Evolutionary conservation across 2,888 invertebrate species (phyloP).

Genomic region (Tolmerus cingulatus): DNA sequence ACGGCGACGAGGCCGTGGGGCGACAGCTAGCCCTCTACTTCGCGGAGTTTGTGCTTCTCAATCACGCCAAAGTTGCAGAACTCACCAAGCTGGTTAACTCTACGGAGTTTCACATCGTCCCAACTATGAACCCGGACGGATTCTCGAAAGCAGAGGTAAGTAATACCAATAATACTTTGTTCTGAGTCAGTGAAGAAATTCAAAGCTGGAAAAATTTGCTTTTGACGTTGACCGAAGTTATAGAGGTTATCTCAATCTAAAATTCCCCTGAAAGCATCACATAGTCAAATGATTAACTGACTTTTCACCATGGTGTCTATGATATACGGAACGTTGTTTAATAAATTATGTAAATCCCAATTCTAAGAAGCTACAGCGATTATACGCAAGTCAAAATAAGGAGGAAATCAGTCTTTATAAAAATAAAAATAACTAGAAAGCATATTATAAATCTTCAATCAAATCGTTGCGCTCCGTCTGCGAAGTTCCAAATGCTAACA

Average conservation of each 20-base stretch:
- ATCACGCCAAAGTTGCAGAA: constrained; percentile 72
- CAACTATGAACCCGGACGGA: constrained; percentile 96
- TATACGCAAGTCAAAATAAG: neutral
- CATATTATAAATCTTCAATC: neutral
- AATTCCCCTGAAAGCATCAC: neutral
- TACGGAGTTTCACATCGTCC: constrained; percentile 94
- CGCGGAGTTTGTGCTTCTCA: constrained; percentile 80
- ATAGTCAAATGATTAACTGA: neutral
- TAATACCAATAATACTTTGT: constrained; percentile 8
- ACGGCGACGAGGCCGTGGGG: constrained; percentile 91
- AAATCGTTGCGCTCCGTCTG: neutral
- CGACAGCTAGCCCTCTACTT: constrained; percentile 83
- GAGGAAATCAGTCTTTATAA: neutral
- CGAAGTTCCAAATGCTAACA: neutral
- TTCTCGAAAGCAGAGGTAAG: constrained; percentile 80
- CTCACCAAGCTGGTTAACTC: constrained; percentile 79
- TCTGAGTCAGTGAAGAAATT: neutral
- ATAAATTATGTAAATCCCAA: neutral
- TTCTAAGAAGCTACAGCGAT: neutral
- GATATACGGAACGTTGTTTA: neutral
- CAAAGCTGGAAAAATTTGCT: neutral
- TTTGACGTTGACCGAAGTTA: neutral
- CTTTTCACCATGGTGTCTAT: neutral
- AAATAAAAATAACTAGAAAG: neutral
- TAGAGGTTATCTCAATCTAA: neutral